Evolutionary conservation across 2,888 invertebrate species (phyloP), one percentile per base, ranked within the genome.

Genomic region (Dendrolimus pini): DNA sequence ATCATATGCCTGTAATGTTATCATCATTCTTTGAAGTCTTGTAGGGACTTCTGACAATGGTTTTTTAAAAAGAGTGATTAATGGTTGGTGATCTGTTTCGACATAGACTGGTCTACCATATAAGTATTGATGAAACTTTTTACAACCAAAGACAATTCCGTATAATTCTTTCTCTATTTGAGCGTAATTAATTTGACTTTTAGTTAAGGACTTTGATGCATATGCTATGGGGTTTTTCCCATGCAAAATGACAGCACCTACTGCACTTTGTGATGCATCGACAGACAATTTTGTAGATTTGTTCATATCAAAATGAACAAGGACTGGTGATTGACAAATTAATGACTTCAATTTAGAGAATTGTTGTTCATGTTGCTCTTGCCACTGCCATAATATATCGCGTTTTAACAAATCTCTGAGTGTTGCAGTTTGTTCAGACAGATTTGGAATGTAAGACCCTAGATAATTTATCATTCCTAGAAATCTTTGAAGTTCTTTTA

Each of bases 381-480:
- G 55, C 75, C 71, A 77, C 7, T 53, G 13, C 67, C 68, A 78
- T n/a, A 13, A 9, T 14, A 41, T 54, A 55, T 53, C 52, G 59
- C 53, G 72, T 59, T 60, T 72, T 70, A 55, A 59, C 58, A 13
- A 61, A 10, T 47, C 47, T 10, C 47, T 47, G 10, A 47, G 47
- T 10, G 6, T 47, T 10, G 10, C 1, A 12, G 18, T 56, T 52
- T 56, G 9, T 18, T 56, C 7, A 41, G 41, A 14, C 18, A 56
- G n/a, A 10, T 52, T 41, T 41, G 52, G 18, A 41, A 56, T 53
- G 9, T 18, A 53, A 7, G 56, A 53, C 2, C 47, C 47, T 10
- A 47, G 7, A 47, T 47, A 47, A 10, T 47, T 47, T 3, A 47
- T 10, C 47, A 47, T 47, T 10, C 47, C 61, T 14, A 61, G 10